These are phyloP conservation scores for Tetragonula clypearis DNA, from an alignment of 1,140 invertebrate genomes.

Conservation along the genomic window DNA sequence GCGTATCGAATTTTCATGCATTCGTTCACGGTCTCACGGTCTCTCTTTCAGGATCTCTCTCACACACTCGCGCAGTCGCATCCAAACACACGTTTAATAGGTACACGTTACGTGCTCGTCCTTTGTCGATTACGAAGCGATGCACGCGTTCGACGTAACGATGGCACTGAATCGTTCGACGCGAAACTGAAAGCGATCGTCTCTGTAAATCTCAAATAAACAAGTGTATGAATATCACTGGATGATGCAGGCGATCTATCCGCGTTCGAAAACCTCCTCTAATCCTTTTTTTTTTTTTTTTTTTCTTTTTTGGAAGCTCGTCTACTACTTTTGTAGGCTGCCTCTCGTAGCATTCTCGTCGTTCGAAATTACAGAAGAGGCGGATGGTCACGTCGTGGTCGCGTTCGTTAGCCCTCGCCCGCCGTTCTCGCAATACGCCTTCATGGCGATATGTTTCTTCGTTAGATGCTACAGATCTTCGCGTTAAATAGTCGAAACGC, in stretches of 20 bases:
- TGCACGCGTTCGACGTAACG: slow-evolving; percentile 43
- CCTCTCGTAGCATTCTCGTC: background rate
- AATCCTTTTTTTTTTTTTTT: background rate
- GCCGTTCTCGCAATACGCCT: background rate
- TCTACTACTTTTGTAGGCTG: no score
- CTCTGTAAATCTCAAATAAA: slow-evolving; percentile 40
- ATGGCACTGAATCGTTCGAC: slow-evolving; percentile 71
- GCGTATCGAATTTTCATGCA: background rate
- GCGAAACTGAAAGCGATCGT: slow-evolving; percentile 42
- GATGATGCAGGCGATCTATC: background rate
- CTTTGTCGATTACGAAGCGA: background rate
- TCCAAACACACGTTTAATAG: slow-evolving; percentile 2
- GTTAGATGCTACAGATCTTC: background rate
- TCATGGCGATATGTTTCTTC: background rate
- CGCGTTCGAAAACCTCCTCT: background rate
- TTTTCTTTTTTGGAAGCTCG: background rate
- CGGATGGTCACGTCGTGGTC: background rate
- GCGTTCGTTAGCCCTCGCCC: background rate
- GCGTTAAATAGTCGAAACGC: background rate
- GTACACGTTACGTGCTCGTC: slow-evolving; percentile 2
- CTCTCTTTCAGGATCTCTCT: background rate
- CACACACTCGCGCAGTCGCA: background rate
- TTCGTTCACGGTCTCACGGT: background rate
- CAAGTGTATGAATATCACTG: background rate
- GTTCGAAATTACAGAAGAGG: background rate